These are phyloP conservation scores for Aelia acuminata DNA, from an alignment of 2,888 invertebrate species.

Conservation along the genomic window DNA sequence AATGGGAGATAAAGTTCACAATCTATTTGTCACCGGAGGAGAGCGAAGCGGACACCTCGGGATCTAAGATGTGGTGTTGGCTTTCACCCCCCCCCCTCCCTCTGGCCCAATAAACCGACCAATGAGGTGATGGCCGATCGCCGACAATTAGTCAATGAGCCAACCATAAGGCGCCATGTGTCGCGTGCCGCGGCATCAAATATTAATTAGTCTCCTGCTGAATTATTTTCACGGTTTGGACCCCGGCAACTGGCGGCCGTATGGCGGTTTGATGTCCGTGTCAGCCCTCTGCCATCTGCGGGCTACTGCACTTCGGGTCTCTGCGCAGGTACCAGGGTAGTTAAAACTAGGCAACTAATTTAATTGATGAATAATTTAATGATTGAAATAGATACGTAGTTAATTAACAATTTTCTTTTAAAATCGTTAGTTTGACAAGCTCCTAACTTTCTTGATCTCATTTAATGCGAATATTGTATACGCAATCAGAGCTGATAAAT, in stretches of 20 bases:
- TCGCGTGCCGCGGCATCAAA: slow-evolving; percentile 29
- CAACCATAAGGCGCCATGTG: slow-evolving; percentile 39
- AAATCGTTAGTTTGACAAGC: too few species aligned
- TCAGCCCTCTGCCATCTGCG: not conserved
- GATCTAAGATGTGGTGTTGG: slow-evolving; percentile 36
- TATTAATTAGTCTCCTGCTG: slow-evolving; percentile 36
- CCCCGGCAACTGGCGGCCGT: slow-evolving; percentile 38
- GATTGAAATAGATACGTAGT: too few species aligned
- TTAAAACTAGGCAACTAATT: not conserved
- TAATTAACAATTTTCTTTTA: too few species aligned
- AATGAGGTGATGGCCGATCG: not conserved
- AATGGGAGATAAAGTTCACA: slow-evolving; percentile 41
- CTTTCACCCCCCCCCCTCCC: not conserved
- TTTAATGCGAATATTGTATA: too few species aligned
- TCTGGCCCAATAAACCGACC: not conserved
- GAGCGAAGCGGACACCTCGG: slow-evolving; percentile 26
- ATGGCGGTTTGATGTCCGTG: not conserved
- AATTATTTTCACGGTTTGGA: slow-evolving; percentile 44
- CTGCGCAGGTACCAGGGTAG: not conserved
- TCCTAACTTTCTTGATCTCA: too few species aligned
- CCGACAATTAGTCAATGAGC: slow-evolving; percentile 24
- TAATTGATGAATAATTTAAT: not conserved
- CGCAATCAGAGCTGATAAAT: too few species aligned
- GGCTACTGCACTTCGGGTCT: not conserved
- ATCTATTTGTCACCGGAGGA: slow-evolving; percentile 34